Evolutionary conservation across 2,113 vertebrate genomes (phyloP), one percentile per base, ranked within the genome.

Genomic region (Hemiscyllium ocellatum): DNA sequence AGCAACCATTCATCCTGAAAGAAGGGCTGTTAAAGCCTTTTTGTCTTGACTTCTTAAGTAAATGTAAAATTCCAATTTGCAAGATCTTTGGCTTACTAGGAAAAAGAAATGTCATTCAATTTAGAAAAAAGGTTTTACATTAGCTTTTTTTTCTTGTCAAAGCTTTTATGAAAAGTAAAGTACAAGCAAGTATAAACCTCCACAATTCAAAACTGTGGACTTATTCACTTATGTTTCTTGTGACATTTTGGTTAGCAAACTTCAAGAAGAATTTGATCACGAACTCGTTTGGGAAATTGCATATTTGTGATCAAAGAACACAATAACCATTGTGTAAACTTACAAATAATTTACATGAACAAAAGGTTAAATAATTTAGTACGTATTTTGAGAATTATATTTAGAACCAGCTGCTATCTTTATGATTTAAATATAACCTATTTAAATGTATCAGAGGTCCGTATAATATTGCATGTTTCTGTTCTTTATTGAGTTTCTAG

Each of bases 141-240:
- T 37, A 50, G 68, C 65, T 66, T 94, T 69, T 69, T 70, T 29
- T 76, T 72, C 65, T n/a, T 70, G 37, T 10, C 3, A 56, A 89
- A 90, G 29, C 29, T 20, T 50, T 90, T 13, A 10, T 4, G 93
- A 70, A n/a, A 68, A 22, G 70, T 37, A 89, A 94, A 42, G 42
- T 7, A 24, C 66, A 20, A 37, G 69, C 1, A 29, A 26, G 13
- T 72, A 29, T 15, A 72, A 68, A 37, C 65, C 65, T 69, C 37
- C 17, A 69, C 12, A 95, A 72, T 37, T 95, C 47, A 95, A 22
- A 50, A 72, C n/a, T 29, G 33, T 61, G 33, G 6, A 33, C 2
- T n/a, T 93, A 33, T 72, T 42, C 42, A 95, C 42, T 94, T 94
- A 70, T 70, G 70, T 95, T 95, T 70, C 47, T 72, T 72, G 42